A percentile compares a stretch with the other conserved stretches of the same genome.
Evolutionary conservation across 2,797 vertebrate genomes (phyloP).

Genomic region (Platalea minor): DNA sequence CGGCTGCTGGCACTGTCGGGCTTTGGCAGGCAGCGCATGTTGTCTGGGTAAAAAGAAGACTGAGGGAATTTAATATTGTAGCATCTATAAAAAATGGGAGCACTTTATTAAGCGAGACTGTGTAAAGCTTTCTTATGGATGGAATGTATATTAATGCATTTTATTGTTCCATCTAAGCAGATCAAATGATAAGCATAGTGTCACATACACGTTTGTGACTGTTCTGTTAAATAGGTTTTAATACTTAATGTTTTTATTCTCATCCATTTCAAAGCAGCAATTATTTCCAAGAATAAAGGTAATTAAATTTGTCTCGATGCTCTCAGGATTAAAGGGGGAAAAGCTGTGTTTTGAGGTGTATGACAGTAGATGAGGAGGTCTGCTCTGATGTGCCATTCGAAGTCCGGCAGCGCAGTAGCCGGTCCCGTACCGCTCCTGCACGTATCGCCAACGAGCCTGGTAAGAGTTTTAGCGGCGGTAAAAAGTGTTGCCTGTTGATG

Average conservation of each 20-base stretch:
- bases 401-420: rapidly evolving
- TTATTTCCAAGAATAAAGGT: conserved; percentile 2
- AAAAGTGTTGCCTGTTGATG: neutral
- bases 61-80: neutral
- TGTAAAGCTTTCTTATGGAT: neutral
- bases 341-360: neutral
- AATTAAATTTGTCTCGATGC: neutral
- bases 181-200: neutral
- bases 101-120: neutral
- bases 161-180: conserved; percentile 15
- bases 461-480: neutral
- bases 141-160: conserved; percentile 5
- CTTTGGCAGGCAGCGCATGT: neutral
- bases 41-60: neutral
- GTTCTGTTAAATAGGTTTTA: conserved; percentile 4
- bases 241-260: neutral
- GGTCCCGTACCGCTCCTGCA: rapidly evolving
- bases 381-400: neutral
- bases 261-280: neutral
- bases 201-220: neutral
- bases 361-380: neutral
- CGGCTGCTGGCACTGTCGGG: neutral
- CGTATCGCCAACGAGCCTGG: neutral
- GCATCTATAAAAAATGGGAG: conserved; percentile 9
- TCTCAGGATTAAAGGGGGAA: neutral